Evolutionary conservation across 2,113 vertebrate species (phyloP).

Genomic region (Cheirogaleus medius): DNA sequence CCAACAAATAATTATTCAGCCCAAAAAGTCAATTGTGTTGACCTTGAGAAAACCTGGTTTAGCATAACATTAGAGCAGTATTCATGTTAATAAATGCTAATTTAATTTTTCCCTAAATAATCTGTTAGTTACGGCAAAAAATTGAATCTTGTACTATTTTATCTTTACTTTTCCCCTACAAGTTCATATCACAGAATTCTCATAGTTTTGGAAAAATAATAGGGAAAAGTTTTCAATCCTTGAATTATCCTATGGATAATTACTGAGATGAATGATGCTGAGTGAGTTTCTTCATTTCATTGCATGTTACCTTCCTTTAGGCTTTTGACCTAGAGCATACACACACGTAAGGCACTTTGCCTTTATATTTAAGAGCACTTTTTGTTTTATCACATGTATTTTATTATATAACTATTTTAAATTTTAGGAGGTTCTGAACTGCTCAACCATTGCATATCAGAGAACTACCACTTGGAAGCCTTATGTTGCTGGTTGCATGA

Average conservation of each 20-base stretch:
- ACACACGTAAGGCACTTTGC: fast-evolving
- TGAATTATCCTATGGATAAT: neutral
- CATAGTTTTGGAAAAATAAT: neutral
- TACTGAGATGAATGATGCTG: fast-evolving
- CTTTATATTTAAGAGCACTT: fast-evolving
- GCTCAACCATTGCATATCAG: neutral
- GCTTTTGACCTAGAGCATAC: no score
- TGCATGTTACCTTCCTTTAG: neutral
- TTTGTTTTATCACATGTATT: neutral
- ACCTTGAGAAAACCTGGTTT: neutral
- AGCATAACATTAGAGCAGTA: fast-evolving
- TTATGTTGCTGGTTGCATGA: fast-evolving
- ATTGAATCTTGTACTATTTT: neutral
- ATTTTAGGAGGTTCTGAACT: neutral
- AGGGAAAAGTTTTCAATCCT: fast-evolving
- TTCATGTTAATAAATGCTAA: neutral
- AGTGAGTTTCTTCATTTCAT: neutral
- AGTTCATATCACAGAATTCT: neutral
- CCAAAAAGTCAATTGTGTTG: neutral
- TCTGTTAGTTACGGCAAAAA: neutral
- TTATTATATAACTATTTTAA: neutral
- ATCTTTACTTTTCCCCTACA: neutral
- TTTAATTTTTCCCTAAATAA: neutral
- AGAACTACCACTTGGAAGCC: neutral
- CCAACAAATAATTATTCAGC: neutral